Percentiles rank a stretch among this genome's conserved stretches.
These are phyloP conservation scores for Macrostomum cliftonense DNA, from an alignment of 2,888 invertebrate species.

Conservation along the genomic window DNA sequence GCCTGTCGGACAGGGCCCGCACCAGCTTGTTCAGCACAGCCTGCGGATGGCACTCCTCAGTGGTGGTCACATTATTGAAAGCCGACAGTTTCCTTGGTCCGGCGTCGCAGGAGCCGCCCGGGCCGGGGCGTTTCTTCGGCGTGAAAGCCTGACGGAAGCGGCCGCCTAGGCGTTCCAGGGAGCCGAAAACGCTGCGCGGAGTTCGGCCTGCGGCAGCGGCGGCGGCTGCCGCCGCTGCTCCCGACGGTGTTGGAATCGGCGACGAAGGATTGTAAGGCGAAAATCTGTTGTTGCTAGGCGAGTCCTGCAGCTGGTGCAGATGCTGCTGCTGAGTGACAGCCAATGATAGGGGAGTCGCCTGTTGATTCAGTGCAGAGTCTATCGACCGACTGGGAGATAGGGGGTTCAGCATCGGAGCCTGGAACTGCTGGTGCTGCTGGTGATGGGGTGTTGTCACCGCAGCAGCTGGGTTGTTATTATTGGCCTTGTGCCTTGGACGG, in stretches of 20 bases:
- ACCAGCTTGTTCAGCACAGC: slow-evolving; percentile 47
- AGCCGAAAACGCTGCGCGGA: slow-evolving; percentile 46
- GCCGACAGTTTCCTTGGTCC: slow-evolving; percentile 33
- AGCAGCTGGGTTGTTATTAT: too few relatives aligned
- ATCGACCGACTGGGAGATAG: slow-evolving; percentile 40
- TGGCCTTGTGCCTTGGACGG: slow-evolving; percentile 22
- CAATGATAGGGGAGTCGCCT: slow-evolving; percentile 42
- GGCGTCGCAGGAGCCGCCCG: slow-evolving; percentile 33
- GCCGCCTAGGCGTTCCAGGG: slow-evolving; percentile 51
- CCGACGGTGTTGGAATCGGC: slow-evolving; percentile 47
- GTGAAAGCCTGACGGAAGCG: slow-evolving; percentile 51
- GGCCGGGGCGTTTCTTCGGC: slow-evolving; percentile 42
- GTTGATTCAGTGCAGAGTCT: slow-evolving; percentile 38
- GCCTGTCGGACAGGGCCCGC: slow-evolving; percentile 46
- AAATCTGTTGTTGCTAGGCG: not conserved
- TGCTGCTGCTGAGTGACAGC: slow-evolving; percentile 52
- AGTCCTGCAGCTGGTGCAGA: slow-evolving; percentile 32
- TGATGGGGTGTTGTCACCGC: too few relatives aligned
- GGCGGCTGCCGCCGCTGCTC: slow-evolving; percentile 47
- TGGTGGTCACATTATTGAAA: slow-evolving; percentile 53
- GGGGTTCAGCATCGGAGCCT: slow-evolving; percentile 16
- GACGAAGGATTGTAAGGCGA: slow-evolving; percentile 21
- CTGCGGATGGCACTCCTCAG: slow-evolving; percentile 48
- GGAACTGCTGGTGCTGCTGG: too few relatives aligned
- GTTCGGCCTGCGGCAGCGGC: slow-evolving; percentile 36